These are phyloP conservation scores for Chaetorhynchus papuensis DNA, from an alignment of 2,113 vertebrate species.

Conservation along the genomic window DNA sequence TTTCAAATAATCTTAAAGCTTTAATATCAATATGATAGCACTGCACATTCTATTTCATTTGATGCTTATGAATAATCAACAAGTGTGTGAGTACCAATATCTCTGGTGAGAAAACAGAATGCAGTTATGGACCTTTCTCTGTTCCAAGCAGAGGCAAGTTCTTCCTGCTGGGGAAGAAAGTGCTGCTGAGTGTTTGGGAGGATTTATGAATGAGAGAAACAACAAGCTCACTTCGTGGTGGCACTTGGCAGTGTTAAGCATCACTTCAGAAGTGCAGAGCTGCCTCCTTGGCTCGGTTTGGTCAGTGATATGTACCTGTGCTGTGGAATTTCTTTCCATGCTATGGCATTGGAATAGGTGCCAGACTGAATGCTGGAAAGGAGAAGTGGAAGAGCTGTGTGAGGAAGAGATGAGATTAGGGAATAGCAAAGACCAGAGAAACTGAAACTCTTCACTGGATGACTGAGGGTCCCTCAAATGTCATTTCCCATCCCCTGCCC, in stretches of 20 bases:
- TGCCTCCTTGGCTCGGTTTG: accelerated
- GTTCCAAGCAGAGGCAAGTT: not conserved
- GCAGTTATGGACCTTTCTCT: not conserved
- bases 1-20: not conserved
- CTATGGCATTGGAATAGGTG: not conserved
- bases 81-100: not conserved
- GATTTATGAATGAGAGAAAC: not conserved
- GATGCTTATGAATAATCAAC: not conserved
- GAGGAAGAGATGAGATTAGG: not conserved
- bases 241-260: not conserved
- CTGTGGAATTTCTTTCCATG: not conserved
- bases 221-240: not conserved
- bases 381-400: not conserved
- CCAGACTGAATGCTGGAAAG: not conserved
- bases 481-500: not conserved
- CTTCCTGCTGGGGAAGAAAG: not conserved
- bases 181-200: not conserved
- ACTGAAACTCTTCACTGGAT: not conserved
- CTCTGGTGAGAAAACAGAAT: not conserved
- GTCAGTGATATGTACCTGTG: not conserved
- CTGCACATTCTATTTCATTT: not conserved
- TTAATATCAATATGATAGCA: not conserved
- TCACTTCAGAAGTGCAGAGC: not conserved
- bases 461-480: not conserved
- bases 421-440: not conserved